Evolutionary conservation across 2,888 invertebrate species (phyloP), one percentile per base, ranked within the genome.

Genomic region (Eurois occulta): DNA sequence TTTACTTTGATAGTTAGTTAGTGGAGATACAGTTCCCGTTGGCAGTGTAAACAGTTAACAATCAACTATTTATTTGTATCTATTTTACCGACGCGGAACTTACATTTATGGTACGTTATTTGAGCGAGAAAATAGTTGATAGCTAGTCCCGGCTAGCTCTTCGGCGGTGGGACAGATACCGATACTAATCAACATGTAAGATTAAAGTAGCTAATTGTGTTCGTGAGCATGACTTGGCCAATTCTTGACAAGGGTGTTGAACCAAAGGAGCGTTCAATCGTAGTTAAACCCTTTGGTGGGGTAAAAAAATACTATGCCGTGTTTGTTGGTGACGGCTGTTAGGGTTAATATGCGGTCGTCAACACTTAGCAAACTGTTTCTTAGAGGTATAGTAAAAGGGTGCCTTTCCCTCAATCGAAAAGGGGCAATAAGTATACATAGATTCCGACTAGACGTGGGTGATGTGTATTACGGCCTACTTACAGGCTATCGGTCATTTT

Each of bases 161-260:
- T 7, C 41, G 3, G 0, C 8, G 10, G 7, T 41, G 8, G 3
- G 41, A 65, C 65, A n/a, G 16, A 41, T 41, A 4, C 65, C 41
- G n/a, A 41, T n/a, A 65, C 65, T 41, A 13, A 41, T 16, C 38
- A 65, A 43, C 10, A 55, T 35, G 7, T 55, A 52, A 32, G 5
- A 32, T 55, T 52, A 18, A 10, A 73, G 38, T 73, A 32, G 41
- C 32, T 41, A 52, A 46, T 46, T 46, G 35, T 68, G 5, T n/a
- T 43, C 21, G 43, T 35, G 32, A 74, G 35, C 32, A 35, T 77
- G 76, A 77, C 21, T 64, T 13, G 41, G 76, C 41, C 18, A 52
- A 52, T 65, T 65, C 41, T 77, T 43, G 76, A 76, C n/a, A 65
- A 21, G 77, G 41, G 48, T 76, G 21, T 43, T 64, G 21, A n/a